Base-by-base conservation (phyloP, 1,140 invertebrate genomes). In the Drosophila teissieri region DNA sequence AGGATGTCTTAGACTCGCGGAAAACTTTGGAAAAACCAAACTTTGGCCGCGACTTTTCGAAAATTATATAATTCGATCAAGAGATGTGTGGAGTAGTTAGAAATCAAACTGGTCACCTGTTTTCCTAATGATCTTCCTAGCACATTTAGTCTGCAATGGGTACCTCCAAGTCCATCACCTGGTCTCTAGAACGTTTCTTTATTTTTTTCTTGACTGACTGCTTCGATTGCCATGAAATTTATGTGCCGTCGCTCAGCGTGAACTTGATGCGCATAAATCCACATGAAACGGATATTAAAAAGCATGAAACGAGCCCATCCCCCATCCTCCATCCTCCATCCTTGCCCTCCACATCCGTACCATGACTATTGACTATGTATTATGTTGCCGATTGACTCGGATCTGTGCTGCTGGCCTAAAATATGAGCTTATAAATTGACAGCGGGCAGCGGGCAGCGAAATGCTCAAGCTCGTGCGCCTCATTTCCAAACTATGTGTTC, bases 281-380 rank as follows among this genome's bases (percentile, higher is more conserved):
- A 83, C 76, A 88, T 83, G 76, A 80, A 88, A 80, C 83, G 83
- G 84, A 88, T 88, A 88, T 88, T 88, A 88, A 88, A 88, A 88
- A 77, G 76, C 83, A 77, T 72, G 69, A 82, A 75, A 79, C 78
- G 74, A 88, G 46, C 69, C 78, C 39, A 72, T 54, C 24, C 24
- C 4, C 24, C 24, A 24, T 24, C 22, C 24, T 5, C 24, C 24
- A 24, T 0, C 24, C 24, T 24, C 78, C 39, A 72, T 54, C 52
- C 27, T 57, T 37, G 63, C 22, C 55, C 44, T 49, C 37, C 27
- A 44, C 37, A 55, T 46, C 22, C 53, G 22, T 27, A 19, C 19
- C 19, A 19, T 19, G 19, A 19, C 19, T 1, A 72, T 42, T 53
- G 65, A 37, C 73, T 76, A 80, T 70, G 78, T 64, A 84, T 77